Percentiles rank a stretch among this genome's conserved stretches.
These are phyloP conservation scores for Sylvia atricapilla DNA, from an alignment of 2,113 vertebrate species.

Conservation along the genomic window DNA sequence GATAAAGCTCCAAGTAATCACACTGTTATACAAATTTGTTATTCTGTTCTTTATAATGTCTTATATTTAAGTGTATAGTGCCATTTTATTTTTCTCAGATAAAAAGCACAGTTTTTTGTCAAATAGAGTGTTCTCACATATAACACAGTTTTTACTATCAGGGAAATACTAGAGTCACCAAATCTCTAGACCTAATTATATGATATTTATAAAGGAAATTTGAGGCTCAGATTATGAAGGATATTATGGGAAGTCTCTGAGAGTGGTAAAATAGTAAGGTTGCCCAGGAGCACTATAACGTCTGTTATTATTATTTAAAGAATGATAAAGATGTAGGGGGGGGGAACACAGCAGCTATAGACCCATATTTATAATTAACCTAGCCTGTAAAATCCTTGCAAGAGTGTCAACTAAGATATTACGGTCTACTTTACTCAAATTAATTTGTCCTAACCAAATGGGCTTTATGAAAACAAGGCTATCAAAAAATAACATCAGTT, in stretches of 20 bases:
- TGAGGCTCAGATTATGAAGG: neutral
- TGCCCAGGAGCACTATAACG: neutral
- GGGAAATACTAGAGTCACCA: neutral
- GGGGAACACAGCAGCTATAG: neutral
- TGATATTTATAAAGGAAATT: constrained; percentile 26
- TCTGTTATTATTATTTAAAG: constrained; percentile 15
- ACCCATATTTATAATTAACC: constrained; percentile 46
- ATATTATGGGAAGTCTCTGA: neutral
- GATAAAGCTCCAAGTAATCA: neutral
- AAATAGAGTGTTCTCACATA: neutral
- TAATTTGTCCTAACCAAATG: constrained; percentile 6
- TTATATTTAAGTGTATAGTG: neutral
- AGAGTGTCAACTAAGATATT: neutral
- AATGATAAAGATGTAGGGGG: neutral
- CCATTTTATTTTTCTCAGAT: neutral
- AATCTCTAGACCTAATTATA: neutral
- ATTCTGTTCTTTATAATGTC: neutral
- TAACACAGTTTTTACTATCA: neutral
- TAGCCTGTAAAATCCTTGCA: neutral
- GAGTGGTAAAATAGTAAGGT: constrained; percentile 3
- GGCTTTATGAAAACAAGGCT: neutral
- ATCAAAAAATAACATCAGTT: neutral
- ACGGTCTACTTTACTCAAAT: neutral
- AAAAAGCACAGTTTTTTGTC: neutral
- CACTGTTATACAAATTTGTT: neutral